Evolutionary conservation across 2,113 vertebrate genomes (phyloP).

Genomic region (Ameiurus melas): DNA sequence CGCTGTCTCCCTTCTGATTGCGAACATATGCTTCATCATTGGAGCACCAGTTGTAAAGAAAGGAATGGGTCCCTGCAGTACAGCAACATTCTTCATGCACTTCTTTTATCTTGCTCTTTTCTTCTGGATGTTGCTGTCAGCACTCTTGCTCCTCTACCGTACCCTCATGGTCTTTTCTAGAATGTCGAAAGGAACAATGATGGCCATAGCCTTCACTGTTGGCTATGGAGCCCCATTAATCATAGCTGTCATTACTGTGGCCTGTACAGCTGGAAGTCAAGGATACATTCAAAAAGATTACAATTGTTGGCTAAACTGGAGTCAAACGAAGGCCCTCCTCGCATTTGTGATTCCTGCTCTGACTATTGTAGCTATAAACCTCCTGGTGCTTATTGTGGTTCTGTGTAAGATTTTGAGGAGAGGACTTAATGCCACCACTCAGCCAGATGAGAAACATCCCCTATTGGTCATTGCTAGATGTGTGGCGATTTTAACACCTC

Average conservation of each 20-base stretch:
- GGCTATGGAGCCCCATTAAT: slow-evolving; percentile 83
- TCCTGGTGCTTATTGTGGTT: slow-evolving; percentile 77
- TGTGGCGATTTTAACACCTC: slow-evolving; percentile 28
- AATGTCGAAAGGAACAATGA: slow-evolving; percentile 73
- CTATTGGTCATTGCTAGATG: slow-evolving; percentile 34
- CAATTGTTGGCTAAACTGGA: slow-evolving; percentile 87
- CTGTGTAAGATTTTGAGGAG: slow-evolving; percentile 77
- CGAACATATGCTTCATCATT: slow-evolving; percentile 81
- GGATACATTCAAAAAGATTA: slow-evolving; percentile 67
- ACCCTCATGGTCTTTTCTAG: slow-evolving; percentile 73
- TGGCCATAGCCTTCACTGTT: slow-evolving; percentile 71
- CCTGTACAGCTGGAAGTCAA: slow-evolving; percentile 67
- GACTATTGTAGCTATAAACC: slow-evolving; percentile 77
- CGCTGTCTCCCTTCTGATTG: slow-evolving; percentile 73
- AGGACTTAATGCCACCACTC: slow-evolving; percentile 57
- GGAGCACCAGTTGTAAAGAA: slow-evolving; percentile 55
- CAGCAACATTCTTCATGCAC: slow-evolving; percentile 84
- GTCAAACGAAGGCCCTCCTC: slow-evolving; percentile 69
- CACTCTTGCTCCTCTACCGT: slow-evolving; percentile 80
- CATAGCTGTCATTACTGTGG: slow-evolving; percentile 80
- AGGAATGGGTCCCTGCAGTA: slow-evolving; percentile 66
- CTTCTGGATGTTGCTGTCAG: slow-evolving; percentile 89
- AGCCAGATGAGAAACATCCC: slow-evolving; percentile 54
- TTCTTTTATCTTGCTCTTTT: slow-evolving; percentile 88
- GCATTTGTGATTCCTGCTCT: slow-evolving; percentile 81